phyloP scores from a whole-genome alignment of 1,140 invertebrate genomes.

The Piezodorus guildinii region DNA sequence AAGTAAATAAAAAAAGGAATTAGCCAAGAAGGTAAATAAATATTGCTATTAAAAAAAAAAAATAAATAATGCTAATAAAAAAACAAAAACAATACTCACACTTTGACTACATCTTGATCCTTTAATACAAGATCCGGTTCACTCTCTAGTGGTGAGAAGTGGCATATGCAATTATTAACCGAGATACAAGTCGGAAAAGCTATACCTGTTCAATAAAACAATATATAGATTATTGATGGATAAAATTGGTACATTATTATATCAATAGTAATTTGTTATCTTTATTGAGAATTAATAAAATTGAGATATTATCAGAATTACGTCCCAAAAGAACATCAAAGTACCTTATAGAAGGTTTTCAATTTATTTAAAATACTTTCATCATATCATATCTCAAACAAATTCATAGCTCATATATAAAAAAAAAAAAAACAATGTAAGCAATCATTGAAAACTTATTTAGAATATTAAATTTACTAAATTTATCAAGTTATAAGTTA shows the following conservation, averaged over 20 bases:
- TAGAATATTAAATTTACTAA: too few relatives aligned
- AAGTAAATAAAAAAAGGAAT: not conserved
- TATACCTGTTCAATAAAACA: constrained; percentile 49
- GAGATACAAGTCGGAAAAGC: constrained; percentile 98
- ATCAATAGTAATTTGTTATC: too few relatives aligned
- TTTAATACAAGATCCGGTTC: constrained; percentile 82
- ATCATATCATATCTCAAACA: too few relatives aligned
- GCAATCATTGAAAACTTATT: too few relatives aligned
- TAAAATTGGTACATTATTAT: too few relatives aligned
- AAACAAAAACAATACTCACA: constrained; percentile 51
- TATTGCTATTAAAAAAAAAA: not conserved
- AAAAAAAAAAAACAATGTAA: not conserved
- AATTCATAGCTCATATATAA: too few relatives aligned
- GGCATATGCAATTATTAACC: constrained; percentile 98
- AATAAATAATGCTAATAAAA: not conserved
- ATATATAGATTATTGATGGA: not conserved
- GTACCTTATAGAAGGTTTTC: too few relatives aligned
- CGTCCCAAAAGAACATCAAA: too few relatives aligned
- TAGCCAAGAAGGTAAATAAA: not conserved
- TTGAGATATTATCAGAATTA: too few relatives aligned
- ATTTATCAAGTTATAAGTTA: too few relatives aligned
- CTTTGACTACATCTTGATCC: constrained; percentile 93
- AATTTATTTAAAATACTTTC: too few relatives aligned
- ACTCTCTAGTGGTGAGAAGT: constrained; percentile 89
- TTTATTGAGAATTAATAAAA: too few relatives aligned